Evolutionary conservation across 1,140 invertebrate genomes (phyloP), one percentile per base, ranked within the genome.

Genomic region (Brachionus paranguensis): DNA sequence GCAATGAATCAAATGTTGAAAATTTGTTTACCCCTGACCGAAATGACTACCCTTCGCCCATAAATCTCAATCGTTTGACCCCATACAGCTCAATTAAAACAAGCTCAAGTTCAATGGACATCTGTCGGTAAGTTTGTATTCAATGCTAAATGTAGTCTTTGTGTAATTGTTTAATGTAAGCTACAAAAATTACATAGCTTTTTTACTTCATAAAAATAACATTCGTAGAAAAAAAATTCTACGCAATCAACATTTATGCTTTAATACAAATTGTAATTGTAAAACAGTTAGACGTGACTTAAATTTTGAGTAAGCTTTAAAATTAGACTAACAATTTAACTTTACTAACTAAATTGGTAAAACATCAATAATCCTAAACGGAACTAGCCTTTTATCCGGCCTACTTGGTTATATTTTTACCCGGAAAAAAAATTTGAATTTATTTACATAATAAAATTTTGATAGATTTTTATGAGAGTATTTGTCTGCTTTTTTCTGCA

Each of bases 101-200:
- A 81, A 81, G 78, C 78, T 60, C 78, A 60, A 81, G 78, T 33
- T 81, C 78, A 81, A 81, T 81, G 78, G 78, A 81, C 12, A 81
- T 81, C 27, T 81, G 78, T 14, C 78, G 78, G 78, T 81, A 68
- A 81, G 53, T 64, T 72, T 72, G 33, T 45, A 8, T 17, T 17
- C n/a, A 43, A 43, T 24, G 43, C 47, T 76, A 76, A 50, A 76
- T 76, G 72, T 76, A 14, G 43, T 74, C 7, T 68, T 3, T 68
- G 33, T 68, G 11, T 68, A 24, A 5, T 60, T 64, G 24, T 68
- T 72, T 72, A 43, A 43, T 41, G 27, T 50, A 14, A 76, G 72
- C 45, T 76, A 76, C 45, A 76, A 76, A 76, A 76, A 76, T 76
- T 76, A 76, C 7, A 20, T 76, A 24, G 50, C n/a, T 76, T 76